Evolutionary conservation across 2,888 invertebrate genomes (phyloP), one percentile per base, ranked within the genome.

Genomic region (Lapara coniferarum): DNA sequence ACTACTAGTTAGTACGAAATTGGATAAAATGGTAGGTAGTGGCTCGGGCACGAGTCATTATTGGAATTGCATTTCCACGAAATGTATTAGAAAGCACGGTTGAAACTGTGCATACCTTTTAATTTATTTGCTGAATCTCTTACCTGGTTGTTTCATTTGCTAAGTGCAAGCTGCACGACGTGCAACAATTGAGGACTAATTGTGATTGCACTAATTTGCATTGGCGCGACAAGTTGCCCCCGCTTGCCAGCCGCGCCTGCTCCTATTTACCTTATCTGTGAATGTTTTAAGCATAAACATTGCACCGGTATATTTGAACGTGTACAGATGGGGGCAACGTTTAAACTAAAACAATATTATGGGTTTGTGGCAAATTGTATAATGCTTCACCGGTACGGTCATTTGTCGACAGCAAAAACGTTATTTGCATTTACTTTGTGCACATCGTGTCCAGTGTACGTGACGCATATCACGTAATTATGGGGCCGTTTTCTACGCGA

Each of bases 191-290:
- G 85, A 85, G 86, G 82, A 82, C 88, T 89, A 90, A 91, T 90
- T 91, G 90, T 86, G 86, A 91, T 91, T 90, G 88, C 81, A 84
- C 87, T 89, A 90, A 91, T 90, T 91, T 89, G 87, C 89, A 91
- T 90, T 84, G 84, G 83, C 78, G 80, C 82, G 74, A 77, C 81
- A 78, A 81, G 82, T 84, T 82, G 77, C 75, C 78, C 25, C 75
- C 75, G 76, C 76, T 78, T 76, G 77, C 73, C 77, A 74, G 80
- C 77, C 77, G 79, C 79, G 73, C 79, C 76, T 76, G 74, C 74
- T 71, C 75, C 74, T 80, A 75, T 80, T 81, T 76, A 75, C 78
- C 72, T 78, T 77, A 73, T 78, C 73, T 71, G 49, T 63, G 16
- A 49, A 49, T 63, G 63, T 63, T 49, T 63, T 46, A 75, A 69